A percentile compares a stretch with the other conserved stretches of the same genome.
These are phyloP conservation scores for Synergus itoensis DNA, from an alignment of 2,888 invertebrate genomes.

Conservation along the genomic window DNA sequence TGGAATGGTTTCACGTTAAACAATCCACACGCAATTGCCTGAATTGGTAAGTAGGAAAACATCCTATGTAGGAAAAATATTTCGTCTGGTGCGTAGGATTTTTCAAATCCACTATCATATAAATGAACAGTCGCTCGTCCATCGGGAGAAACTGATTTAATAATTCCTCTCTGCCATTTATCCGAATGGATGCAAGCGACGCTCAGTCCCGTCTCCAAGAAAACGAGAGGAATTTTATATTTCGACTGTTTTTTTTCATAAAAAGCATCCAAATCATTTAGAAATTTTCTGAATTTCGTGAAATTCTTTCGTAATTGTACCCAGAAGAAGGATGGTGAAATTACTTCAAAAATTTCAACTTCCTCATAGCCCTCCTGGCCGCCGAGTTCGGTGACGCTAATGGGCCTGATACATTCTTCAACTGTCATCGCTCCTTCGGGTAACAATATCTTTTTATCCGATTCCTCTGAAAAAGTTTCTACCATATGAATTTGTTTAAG, in stretches of 20 bases:
- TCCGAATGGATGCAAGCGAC: constrained; percentile 67
- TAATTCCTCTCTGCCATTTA: constrained; percentile 71
- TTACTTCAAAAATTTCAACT: constrained; percentile 68
- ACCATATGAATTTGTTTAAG: neutral
- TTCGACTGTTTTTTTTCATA: constrained; percentile 53
- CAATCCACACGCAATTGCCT: constrained; percentile 73
- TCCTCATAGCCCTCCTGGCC: constrained; percentile 54
- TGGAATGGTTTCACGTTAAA: constrained; percentile 64
- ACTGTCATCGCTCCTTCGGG: constrained; percentile 66
- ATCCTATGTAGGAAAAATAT: constrained; percentile 67
- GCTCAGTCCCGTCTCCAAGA: constrained; percentile 69
- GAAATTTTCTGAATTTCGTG: constrained; percentile 59
- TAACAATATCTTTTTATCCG: constrained; percentile 58
- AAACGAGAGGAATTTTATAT: constrained; percentile 65
- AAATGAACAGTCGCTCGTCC: constrained; percentile 68
- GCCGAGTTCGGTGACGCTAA: constrained; percentile 60
- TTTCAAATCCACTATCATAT: constrained; percentile 73
- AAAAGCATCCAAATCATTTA: constrained; percentile 66
- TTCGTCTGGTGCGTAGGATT: constrained; percentile 61
- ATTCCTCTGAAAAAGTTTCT: constrained; percentile 58
- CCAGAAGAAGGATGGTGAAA: constrained; percentile 74
- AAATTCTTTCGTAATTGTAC: constrained; percentile 62
- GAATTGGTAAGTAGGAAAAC: constrained; percentile 68
- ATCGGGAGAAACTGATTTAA: constrained; percentile 67
- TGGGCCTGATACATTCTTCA: constrained; percentile 67